Conservation (phyloP, 2,113 vertebrate species). For the Gymnorhina tibicen region DNA sequence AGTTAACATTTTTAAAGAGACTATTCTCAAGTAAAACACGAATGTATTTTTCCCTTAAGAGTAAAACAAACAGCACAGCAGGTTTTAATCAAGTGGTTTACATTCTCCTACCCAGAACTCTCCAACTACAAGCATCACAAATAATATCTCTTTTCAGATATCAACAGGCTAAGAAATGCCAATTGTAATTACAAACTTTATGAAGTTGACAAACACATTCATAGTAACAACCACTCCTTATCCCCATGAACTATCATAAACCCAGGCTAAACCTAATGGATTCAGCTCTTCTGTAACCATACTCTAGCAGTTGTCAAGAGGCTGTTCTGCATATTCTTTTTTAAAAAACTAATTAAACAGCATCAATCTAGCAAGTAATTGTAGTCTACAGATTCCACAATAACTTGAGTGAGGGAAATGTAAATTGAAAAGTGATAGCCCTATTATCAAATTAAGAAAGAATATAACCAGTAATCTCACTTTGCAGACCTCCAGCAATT, state of each 20-base stretch:
- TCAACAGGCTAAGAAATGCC: slow-evolving; percentile 14
- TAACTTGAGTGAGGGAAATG: not conserved
- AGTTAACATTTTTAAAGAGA: slow-evolving; percentile 3
- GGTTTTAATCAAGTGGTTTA: slow-evolving; percentile 45
- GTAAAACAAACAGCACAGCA: slow-evolving; percentile 36
- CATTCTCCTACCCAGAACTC: not conserved
- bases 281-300: not conserved
- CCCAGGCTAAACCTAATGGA: not conserved
- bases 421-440: not conserved
- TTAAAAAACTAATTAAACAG: not conserved
- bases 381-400: not conserved
- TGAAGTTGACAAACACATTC: slow-evolving; percentile 2
- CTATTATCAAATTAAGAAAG: not conserved
- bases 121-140: not conserved
- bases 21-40: not conserved
- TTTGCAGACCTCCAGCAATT: not conserved
- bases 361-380: not conserved
- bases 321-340: not conserved
- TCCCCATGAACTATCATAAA: slow-evolving; percentile 16
- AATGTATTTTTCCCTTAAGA: not conserved
- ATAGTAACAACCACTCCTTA: not conserved
- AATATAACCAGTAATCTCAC: not conserved
- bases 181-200: slow-evolving; percentile 1
- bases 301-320: not conserved
- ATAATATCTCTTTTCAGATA: not conserved